Evolutionary conservation across 1,140 invertebrate species (phyloP), one percentile per base, ranked within the genome.

Genomic region (Magallana angulata): DNA sequence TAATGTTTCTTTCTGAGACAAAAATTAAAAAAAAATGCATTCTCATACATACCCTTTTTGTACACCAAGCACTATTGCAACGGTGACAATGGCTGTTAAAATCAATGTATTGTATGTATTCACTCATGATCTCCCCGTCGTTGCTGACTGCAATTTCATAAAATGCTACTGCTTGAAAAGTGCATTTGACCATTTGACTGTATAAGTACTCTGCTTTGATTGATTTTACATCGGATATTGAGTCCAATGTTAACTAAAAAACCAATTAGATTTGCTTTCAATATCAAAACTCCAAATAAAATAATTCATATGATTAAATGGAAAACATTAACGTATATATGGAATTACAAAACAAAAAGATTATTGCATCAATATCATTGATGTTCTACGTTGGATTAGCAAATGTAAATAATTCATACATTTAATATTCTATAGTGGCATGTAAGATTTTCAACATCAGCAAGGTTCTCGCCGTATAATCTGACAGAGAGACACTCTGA

Each of bases 381-480:
- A 24, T 24, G 24, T 24, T 24, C 24, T 24, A 24, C 24, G 24
- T 24, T 24, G 24, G 24, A 24, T 24, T 24, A 24, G 24, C 24
- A 24, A 36, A 36, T 36, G 1, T 36, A 36, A 81, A 81, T 30
- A 30, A 30, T 16, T 81, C 85, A 89, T 87, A 92, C 91, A 57
- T 57, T 80, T 36, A 90, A 62, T 18, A 86, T 24, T 62, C 84
- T 87, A 36, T 90, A 90, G n/a, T 89, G 71, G 57, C 92, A 92
- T 0, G 71, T 89, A 7, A 92, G 85, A 30, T 89, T 86, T 48
- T 57, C 84, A 12, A 80, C 83, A 30, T 91, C 71, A 16, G 89
- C 90, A 89, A 92, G 92, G 18, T 86, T 85, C n/a, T 85, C 82
- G 12, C 92, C 92, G 87, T 68, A 89, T 14, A 92, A 84, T 16